These are phyloP conservation scores for Machaerirhynchus nigripectus DNA, from an alignment of 2,113 vertebrate genomes.

Conservation along the genomic window DNA sequence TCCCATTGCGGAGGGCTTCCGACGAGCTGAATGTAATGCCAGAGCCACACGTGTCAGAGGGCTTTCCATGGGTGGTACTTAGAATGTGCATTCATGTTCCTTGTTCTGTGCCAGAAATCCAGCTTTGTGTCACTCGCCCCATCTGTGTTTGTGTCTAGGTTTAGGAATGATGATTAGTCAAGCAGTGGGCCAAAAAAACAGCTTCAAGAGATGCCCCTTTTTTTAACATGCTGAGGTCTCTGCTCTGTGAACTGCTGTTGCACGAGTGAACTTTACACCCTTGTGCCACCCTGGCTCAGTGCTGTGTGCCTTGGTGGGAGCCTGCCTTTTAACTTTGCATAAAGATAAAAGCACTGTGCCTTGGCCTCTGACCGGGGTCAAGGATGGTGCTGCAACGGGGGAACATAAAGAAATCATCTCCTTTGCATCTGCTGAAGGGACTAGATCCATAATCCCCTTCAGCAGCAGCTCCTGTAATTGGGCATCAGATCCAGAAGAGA, in stretches of 20 bases:
- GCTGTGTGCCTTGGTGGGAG: background rate
- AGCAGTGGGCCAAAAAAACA: background rate
- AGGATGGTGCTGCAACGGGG: background rate
- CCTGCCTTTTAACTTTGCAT: background rate
- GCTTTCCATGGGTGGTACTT: background rate
- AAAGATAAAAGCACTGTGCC: background rate
- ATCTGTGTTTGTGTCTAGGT: background rate
- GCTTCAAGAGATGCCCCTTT: background rate
- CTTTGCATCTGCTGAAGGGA: background rate
- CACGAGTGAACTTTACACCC: background rate
- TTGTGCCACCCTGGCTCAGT: background rate
- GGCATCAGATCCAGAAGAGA: background rate
- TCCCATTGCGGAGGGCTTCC: background rate
- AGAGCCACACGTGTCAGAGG: background rate
- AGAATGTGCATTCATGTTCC: background rate
- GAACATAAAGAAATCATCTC: accelerated
- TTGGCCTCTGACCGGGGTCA: background rate
- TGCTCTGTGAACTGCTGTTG: background rate
- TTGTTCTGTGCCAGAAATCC: background rate
- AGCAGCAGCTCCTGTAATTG: background rate
- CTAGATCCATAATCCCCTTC: background rate
- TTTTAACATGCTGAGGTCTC: background rate
- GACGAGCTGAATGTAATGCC: background rate
- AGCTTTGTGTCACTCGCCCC: background rate
- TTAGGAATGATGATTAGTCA: background rate